phyloP scores from a whole-genome alignment of 30 jellyfish, hydroid and myxozoan species.

The Aurelia sp. region DNA sequence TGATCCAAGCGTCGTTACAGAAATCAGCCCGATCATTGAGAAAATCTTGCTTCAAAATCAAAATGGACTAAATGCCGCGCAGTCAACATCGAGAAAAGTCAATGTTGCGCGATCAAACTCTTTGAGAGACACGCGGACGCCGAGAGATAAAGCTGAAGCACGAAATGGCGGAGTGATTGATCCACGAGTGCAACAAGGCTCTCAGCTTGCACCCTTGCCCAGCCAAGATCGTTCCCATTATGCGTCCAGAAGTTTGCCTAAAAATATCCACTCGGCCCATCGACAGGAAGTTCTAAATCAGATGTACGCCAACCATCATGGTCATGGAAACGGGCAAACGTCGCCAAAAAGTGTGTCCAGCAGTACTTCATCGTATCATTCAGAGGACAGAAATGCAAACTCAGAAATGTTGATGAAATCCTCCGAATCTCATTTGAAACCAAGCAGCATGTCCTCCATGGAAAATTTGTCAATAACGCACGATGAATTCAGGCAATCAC shows the following conservation, averaged over 20 bases:
- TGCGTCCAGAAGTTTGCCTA: slow-evolving; percentile 93
- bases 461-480: slow-evolving; percentile 87
- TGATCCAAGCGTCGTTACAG: slow-evolving; percentile 95
- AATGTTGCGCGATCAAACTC: slow-evolving; percentile 96
- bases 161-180: slow-evolving; percentile 46
- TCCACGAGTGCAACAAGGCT: slow-evolving; percentile 19
- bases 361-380: slow-evolving; percentile 8
- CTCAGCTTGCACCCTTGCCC: slow-evolving; percentile 50
- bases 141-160: slow-evolving; percentile 61
- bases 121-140: slow-evolving; percentile 74
- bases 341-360: neutral
- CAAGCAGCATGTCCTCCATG: slow-evolving; percentile 77
- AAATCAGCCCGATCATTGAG: slow-evolving; percentile 81
- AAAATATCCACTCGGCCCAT: slow-evolving; percentile 82
- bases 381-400: slow-evolving; percentile 61
- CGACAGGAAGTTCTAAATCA: slow-evolving; percentile 69
- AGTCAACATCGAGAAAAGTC: slow-evolving; percentile 55
- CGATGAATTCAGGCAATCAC: slow-evolving; percentile 93
- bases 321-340: slow-evolving; percentile 38
- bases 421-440: slow-evolving; percentile 49
- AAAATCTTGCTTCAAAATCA: slow-evolving; percentile 69
- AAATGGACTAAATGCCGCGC: slow-evolving; percentile 59
- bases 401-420: slow-evolving; percentile 8
- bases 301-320: slow-evolving; percentile 30
- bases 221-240: slow-evolving; percentile 84